These are phyloP conservation scores for Epinotia brunnichana DNA, from an alignment of 2,888 invertebrate species.

Conservation along the genomic window DNA sequence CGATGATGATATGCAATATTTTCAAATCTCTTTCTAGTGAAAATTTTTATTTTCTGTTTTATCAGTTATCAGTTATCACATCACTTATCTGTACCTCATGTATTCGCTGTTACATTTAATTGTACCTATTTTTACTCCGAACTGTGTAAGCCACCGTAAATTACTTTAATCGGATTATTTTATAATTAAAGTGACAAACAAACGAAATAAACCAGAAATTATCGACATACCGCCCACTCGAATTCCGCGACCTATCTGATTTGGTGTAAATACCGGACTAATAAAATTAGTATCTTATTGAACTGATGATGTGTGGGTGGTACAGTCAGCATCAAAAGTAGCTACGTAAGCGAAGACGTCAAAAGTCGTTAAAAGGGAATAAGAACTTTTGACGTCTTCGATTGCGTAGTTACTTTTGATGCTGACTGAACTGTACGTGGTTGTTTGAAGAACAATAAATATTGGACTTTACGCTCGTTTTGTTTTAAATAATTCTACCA, in stretches of 20 bases:
- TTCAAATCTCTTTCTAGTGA: too few relatives aligned
- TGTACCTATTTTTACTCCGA: too few relatives aligned
- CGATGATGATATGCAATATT: too few relatives aligned
- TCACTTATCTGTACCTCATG: too few relatives aligned
- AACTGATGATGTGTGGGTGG: background rate
- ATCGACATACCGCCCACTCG: slow-evolving; percentile 29
- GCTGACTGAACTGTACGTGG: background rate
- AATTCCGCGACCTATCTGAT: slow-evolving; percentile 25
- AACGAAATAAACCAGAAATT: background rate
- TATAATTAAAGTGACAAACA: background rate
- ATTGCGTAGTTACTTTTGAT: too few relatives aligned
- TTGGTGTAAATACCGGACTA: slow-evolving; percentile 3
- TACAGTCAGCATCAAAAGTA: background rate
- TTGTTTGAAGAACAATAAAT: slow-evolving; percentile 2
- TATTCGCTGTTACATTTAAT: too few relatives aligned
- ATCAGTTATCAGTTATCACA: too few relatives aligned
- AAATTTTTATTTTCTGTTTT: too few relatives aligned
- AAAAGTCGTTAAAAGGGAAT: too few relatives aligned
- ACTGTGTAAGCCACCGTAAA: background rate
- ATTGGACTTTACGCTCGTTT: background rate
- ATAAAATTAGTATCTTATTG: slow-evolving; percentile 24
- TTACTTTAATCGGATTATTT: background rate
- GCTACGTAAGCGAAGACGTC: too few relatives aligned
- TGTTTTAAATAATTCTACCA: too few relatives aligned
- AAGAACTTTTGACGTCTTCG: too few relatives aligned